Conservation (phyloP, 2,797 vertebrate species). For the Adelosebastes latens region DNA sequence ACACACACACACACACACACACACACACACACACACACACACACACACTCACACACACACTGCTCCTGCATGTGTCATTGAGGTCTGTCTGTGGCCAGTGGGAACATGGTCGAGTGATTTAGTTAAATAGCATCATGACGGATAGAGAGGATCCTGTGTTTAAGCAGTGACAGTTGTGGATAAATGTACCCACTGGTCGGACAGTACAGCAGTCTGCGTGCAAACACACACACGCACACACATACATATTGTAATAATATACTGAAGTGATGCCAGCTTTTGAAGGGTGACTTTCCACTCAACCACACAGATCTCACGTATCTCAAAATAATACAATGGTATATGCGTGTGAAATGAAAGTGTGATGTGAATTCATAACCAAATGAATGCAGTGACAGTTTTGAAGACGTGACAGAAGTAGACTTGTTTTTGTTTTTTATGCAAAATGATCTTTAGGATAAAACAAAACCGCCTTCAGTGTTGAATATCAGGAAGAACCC, state of each 20-base stretch:
- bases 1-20: too few species aligned
- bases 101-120: not conserved
- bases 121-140: not conserved
- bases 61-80: constrained; percentile 2
- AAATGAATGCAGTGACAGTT: not conserved
- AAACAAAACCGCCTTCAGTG: not conserved
- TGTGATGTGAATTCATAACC: not conserved
- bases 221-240: not conserved
- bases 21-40: too few species aligned
- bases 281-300: not conserved
- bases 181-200: not conserved
- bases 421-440: not conserved
- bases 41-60: not conserved
- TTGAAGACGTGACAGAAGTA: not conserved
- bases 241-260: not conserved
- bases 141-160: not conserved
- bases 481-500: not conserved
- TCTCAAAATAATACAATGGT: not conserved
- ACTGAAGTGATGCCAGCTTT: not conserved
- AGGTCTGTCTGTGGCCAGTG: constrained; percentile 18
- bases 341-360: not conserved
- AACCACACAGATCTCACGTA: not conserved
- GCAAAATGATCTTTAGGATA: not conserved
- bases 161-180: not conserved
- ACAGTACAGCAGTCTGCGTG: not conserved